Percentiles rank a stretch among this genome's conserved stretches.
These are phyloP conservation scores for Numenius phaeopus DNA, from an alignment of 2,797 vertebrate species.

Conservation along the genomic window DNA sequence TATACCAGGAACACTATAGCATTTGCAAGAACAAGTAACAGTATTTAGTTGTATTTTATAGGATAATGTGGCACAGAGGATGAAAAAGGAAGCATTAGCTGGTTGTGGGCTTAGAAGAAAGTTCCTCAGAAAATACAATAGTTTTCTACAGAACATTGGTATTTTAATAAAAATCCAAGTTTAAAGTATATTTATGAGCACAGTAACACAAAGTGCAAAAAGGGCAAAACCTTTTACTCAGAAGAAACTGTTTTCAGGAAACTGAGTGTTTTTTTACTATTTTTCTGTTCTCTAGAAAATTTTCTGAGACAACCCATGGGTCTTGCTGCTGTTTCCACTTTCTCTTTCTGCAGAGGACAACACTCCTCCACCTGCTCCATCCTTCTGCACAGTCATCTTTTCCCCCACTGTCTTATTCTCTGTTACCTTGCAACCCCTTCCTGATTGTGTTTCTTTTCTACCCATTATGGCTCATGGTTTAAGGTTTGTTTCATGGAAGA, in stretches of 20 bases:
- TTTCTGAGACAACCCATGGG: neutral
- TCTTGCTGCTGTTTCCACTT: neutral
- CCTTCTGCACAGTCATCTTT: neutral
- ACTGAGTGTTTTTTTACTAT: rapidly evolving
- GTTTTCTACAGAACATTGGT: neutral
- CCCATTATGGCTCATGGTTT: rapidly evolving
- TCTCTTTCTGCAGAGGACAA: neutral
- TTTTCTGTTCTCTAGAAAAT: neutral
- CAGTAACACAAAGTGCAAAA: neutral
- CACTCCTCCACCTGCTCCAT: neutral
- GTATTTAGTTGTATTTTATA: rapidly evolving
- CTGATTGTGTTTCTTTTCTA: neutral
- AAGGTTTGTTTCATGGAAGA: neutral
- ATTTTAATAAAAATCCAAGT: neutral
- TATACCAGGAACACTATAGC: neutral
- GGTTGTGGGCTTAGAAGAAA: neutral
- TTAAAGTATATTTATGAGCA: neutral
- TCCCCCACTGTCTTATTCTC: neutral
- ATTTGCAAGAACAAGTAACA: neutral
- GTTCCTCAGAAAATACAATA: neutral
- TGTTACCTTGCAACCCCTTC: neutral
- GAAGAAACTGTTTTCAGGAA: neutral
- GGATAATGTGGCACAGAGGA: neutral
- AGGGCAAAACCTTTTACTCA: neutral
- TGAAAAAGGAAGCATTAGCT: neutral